Evolutionary conservation across 2,888 invertebrate genomes (phyloP).

Genomic region (Sthenelais limicola): DNA sequence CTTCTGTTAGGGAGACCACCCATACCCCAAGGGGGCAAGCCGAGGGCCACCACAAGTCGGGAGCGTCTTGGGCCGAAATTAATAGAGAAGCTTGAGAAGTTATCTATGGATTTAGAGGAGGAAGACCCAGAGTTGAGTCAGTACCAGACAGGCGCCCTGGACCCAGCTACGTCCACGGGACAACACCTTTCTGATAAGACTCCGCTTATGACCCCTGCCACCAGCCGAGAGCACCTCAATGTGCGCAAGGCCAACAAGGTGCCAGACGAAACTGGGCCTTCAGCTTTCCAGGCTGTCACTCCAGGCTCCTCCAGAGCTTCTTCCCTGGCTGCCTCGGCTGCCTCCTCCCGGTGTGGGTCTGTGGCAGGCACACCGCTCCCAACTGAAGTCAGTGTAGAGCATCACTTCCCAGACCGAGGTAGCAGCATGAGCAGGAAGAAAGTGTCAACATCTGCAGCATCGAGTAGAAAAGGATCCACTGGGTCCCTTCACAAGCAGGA

Average conservation of each 20-base stretch:
- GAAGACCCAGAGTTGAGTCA: constrained; percentile 29
- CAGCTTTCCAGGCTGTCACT: constrained; percentile 59
- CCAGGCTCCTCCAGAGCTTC: constrained; percentile 55
- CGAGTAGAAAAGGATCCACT: constrained; percentile 14
- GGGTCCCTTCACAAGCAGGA: constrained; percentile 25
- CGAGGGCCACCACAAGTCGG: background rate
- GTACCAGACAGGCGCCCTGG: background rate
- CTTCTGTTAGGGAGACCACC: background rate
- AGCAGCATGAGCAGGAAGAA: constrained; percentile 22
- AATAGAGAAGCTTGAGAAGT: constrained; percentile 32
- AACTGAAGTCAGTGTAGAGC: background rate
- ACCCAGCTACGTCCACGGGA: background rate
- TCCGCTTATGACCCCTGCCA: constrained; percentile 31
- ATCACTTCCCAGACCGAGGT: background rate
- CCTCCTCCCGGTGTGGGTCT: constrained; percentile 37
- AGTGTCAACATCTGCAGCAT: constrained; percentile 4
- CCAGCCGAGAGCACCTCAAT: constrained; percentile 47
- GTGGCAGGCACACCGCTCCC: constrained; percentile 25
- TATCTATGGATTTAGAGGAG: constrained; percentile 37
- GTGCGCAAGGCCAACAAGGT: constrained; percentile 43
- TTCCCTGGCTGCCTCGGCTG: constrained; percentile 49
- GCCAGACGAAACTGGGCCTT: constrained; percentile 50
- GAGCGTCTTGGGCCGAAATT: constrained; percentile 21
- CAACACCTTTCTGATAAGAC: constrained; percentile 3
- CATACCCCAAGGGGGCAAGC: background rate